Base-by-base conservation (phyloP, 2,797 vertebrate species). In the Eulemur albifrons region DNA sequence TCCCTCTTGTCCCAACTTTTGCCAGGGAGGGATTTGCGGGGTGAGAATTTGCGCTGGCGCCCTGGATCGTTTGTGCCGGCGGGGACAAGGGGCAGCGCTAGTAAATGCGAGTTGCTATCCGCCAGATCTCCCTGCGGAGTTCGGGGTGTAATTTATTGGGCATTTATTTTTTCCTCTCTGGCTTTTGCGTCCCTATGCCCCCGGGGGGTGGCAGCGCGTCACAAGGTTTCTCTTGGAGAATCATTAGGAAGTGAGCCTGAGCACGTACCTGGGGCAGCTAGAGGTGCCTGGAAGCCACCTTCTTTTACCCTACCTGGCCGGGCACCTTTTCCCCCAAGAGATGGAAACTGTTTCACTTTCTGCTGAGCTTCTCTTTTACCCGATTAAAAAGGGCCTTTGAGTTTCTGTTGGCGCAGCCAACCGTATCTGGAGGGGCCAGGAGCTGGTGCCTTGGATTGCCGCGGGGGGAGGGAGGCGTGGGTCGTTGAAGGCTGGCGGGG, bases 301-400 rank as follows among this genome's bases (percentile, higher is more conserved):
- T 79, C 40, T 48, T 48, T 72, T 52, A 35, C 76, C 38, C 79
- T 69, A 3, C 61, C 87, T 90, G 69, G 25, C 72, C 79, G 30
- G 43, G 81, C 61, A 65, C 85, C 50, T 25, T 54, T 38, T 27
- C 67, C 82, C 73, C 15, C n/a, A 4, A 27, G 45, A 84, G 25
- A 27, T 11, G 73, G 79, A 67, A 67, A 52, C 67, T 50, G 70
- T 86, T 90, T 79, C 57, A 50, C 57, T 97, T 93, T 94, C 85
- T 88, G 79, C 63, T 35, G 54, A 76, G 54, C 48, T 75, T 75
- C 72, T 67, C 27, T 82, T 20, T 72, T 45, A 82, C 73, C 52
- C 86, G 90, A 77, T 89, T 90, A 57, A 76, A 76, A 85, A 81
- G 80, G 81, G 76, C 89, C 91, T 96, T 83, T 43, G 83, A 88